phyloP scores from a whole-genome alignment of 2,888 invertebrate species.

The Myopa testacea region DNA sequence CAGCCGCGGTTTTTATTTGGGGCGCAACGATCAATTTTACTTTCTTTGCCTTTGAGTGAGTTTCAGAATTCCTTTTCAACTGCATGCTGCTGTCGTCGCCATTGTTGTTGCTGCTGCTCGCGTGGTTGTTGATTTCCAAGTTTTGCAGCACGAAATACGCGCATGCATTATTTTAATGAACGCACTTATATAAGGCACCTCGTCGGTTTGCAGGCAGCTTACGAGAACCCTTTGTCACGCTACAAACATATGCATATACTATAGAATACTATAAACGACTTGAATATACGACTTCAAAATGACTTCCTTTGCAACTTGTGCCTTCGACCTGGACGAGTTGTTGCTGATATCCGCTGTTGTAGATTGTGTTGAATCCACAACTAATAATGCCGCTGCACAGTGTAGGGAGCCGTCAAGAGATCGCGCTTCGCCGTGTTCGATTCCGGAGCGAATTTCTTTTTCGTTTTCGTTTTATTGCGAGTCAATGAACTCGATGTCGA shows the following conservation, averaged over 20 bases:
- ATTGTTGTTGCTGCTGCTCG: neutral
- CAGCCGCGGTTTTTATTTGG: slow-evolving; percentile 29
- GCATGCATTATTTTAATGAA: neutral
- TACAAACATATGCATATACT: neutral
- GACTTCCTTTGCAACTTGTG: too few species aligned
- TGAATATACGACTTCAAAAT: too few species aligned
- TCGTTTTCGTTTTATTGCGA: neutral
- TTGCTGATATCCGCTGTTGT: too few species aligned
- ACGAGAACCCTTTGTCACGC: neutral
- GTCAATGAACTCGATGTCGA: slow-evolving; percentile 34
- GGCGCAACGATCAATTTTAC: slow-evolving; percentile 32
- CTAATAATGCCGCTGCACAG: neutral
- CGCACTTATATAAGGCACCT: neutral
- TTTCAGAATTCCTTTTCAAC: slow-evolving; percentile 13
- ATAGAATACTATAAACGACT: too few species aligned
- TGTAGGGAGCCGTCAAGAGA: neutral
- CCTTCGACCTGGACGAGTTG: too few species aligned
- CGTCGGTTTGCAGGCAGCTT: neutral
- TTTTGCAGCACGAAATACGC: slow-evolving; percentile 5
- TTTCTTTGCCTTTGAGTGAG: slow-evolving; percentile 37
- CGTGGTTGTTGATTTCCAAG: neutral
- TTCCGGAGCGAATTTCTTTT: slow-evolving; percentile 31
- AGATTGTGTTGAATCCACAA: too few species aligned
- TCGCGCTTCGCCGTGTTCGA: neutral
- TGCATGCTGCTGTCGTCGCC: neutral